Conservation (phyloP, 2,113 vertebrate species). For the Sinocyclocheilus maitianheensis region DNA sequence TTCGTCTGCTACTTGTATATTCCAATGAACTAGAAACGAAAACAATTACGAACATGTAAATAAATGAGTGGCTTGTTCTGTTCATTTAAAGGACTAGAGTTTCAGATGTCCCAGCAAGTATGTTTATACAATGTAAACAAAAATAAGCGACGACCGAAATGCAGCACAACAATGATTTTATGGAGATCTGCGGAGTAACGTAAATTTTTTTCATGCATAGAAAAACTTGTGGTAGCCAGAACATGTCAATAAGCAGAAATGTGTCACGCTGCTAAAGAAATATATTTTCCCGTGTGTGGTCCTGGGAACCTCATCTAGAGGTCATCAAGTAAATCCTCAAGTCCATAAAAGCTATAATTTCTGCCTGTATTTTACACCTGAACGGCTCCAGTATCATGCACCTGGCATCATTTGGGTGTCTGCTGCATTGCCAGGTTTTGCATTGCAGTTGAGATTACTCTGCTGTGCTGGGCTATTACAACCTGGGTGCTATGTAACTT, state of each 20-base stretch:
- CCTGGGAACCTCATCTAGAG: not conserved
- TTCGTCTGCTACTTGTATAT: constrained; percentile 37
- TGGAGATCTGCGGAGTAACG: not conserved
- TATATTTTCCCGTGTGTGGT: constrained; percentile 24
- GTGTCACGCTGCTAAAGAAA: not conserved
- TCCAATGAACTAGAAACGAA: constrained; percentile 40
- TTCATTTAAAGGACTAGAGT: not conserved
- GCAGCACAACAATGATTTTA: constrained; percentile 10
- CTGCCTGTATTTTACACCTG: constrained; percentile 21
- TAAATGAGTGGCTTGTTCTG: constrained; percentile 43
- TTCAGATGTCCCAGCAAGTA: constrained; percentile 33
- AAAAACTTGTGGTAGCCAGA: not conserved
- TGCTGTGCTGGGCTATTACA: not conserved
- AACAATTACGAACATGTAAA: constrained; percentile 42
- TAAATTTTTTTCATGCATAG: not conserved
- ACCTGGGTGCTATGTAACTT: not conserved
- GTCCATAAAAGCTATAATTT: constrained; percentile 26
- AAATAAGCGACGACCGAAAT: not conserved
- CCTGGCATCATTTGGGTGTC: constrained; percentile 47
- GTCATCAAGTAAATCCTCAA: constrained; percentile 22
- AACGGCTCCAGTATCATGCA: constrained; percentile 24
- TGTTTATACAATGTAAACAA: constrained; percentile 41
- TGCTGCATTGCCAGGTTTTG: constrained; percentile 9
- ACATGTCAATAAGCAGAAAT: constrained; percentile 11
- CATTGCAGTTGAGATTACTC: constrained; percentile 20